Evolutionary conservation across 2,888 invertebrate genomes (phyloP), one percentile per base, ranked within the genome.

Genomic region (Idaea aversata): DNA sequence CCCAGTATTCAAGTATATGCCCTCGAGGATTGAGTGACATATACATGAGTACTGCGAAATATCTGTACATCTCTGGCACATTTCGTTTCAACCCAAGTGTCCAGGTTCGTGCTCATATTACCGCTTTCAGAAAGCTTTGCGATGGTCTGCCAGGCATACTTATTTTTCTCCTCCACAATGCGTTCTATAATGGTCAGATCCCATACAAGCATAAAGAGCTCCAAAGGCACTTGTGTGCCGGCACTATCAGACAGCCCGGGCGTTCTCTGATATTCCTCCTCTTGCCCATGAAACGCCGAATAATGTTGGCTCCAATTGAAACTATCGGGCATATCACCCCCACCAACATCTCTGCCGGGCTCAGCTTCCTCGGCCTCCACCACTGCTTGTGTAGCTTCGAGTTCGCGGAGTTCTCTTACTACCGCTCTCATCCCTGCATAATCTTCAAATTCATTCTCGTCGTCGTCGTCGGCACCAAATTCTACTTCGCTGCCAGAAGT

Each of bases 61-160:
- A 36, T 13, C 61, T 57, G n/a, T 61, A 57, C n/a, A 67, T 57
- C 34, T 67, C 67, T 2, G 36, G 36, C 6, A 36, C 36, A 6
- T n/a, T 36, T 6, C 36, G 36, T 36, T 6, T 36, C 36, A 36
- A 36, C 36, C 36, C 36, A 36, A 36, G 36, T 36, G 36, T 36
- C 36, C 36, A 36, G 36, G 36, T 36, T 36, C 36, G 36, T 6
- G 36, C 36, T 36, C 5, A 36, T 36, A 6, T 36, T 36, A 36
- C 36, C 36, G 36, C 36, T 36, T 36, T 65, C 64, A n/a, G 58
- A 59, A 25, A 65, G 61, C 34, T 35, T 59, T 10, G 38, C 65
- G 15, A 66, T 66, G 15, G 57, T 61, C 15, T 69, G 59, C 69
- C 65, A 69, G 38, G 66, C 68, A 59, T 66, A 65, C n/a, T 65